Evolutionary conservation across 1,140 invertebrate species (phyloP), one percentile per base, ranked within the genome.

Genomic region (Onthophagus taurus): DNA sequence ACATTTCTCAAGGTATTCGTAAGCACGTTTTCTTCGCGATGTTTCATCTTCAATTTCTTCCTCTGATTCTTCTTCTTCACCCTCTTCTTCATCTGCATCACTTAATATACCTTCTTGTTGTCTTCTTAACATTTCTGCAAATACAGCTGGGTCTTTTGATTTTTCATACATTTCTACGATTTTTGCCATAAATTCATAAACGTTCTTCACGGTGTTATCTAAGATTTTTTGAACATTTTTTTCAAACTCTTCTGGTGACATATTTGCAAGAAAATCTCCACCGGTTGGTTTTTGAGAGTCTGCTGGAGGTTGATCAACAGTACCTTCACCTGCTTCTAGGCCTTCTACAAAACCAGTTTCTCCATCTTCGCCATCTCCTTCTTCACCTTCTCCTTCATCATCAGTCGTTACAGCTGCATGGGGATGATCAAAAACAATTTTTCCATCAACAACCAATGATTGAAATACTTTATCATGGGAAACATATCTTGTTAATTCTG

Each of bases 121-220:
- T 31, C 12, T 31, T 31, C 12, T n/a, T 12, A 31, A 5, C 7
- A 31, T n/a, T 20, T 23, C 35, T 9, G 20, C 35, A 37, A 12
- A 12, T 37, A 37, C 35, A 8, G 35, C 3, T 21, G 18, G 19
- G 5, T 37, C 35, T 11, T 21, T 37, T 4, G 38, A 41, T 13
- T 7, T 3, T 17, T 41, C 4, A 8, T 41, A 41, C 21, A 41
- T 41, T 41, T 41, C 38, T 7, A 41, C 21, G 17, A 41, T 29
- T 29, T 41, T 41, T 7, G 14, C 24, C 38, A 41, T 26, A 17
- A 41, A 41, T 12, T 41, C 38, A 8, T 41, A 41, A 6, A 41
- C 38, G n/a, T 41, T 41, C 9, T 26, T 41, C 11, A 41, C 38
- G 16, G 38, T 41, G 16, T 41, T 26, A 8, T 41, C 38, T 41